These are phyloP conservation scores for Taphrorychus bicolor DNA, from an alignment of 2,888 invertebrate genomes.

Conservation along the genomic window DNA sequence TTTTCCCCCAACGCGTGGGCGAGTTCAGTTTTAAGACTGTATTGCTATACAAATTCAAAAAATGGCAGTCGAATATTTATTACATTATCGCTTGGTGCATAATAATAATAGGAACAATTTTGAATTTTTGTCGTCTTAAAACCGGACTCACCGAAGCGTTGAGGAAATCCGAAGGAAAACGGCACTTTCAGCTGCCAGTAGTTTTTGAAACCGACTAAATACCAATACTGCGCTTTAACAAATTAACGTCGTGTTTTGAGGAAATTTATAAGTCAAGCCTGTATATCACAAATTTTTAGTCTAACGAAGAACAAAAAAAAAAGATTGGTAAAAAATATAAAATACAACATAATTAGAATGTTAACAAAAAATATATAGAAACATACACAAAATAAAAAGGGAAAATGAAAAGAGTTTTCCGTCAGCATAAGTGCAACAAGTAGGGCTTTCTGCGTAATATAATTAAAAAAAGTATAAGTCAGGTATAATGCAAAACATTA, in stretches of 20 bases:
- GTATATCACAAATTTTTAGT: slow-evolving; percentile 2
- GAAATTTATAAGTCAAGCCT: background rate
- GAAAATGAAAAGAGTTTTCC: background rate
- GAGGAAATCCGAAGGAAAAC: background rate
- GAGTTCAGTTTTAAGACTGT: slow-evolving; percentile 10
- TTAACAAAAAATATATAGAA: slow-evolving; percentile 5
- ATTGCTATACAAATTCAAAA: slow-evolving; percentile 47
- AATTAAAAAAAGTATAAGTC: background rate
- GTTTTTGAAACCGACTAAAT: background rate
- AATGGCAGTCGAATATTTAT: slow-evolving; percentile 50
- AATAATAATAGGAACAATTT: slow-evolving; percentile 48
- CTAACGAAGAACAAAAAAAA: background rate
- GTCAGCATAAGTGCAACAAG: background rate
- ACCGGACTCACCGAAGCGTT: background rate
- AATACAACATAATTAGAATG: background rate
- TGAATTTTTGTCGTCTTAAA: slow-evolving; percentile 43
- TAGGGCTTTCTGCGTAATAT: background rate
- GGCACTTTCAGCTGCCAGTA: background rate
- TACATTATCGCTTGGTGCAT: slow-evolving; percentile 16
- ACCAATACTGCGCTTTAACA: too few relatives aligned
- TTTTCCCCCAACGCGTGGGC: background rate
- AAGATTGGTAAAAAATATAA: background rate
- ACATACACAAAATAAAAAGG: background rate
- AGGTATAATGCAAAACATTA: background rate
- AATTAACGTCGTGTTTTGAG: background rate